phyloP scores from a whole-genome alignment of 2,797 vertebrate genomes.

The Eurystomus glaucurus region DNA sequence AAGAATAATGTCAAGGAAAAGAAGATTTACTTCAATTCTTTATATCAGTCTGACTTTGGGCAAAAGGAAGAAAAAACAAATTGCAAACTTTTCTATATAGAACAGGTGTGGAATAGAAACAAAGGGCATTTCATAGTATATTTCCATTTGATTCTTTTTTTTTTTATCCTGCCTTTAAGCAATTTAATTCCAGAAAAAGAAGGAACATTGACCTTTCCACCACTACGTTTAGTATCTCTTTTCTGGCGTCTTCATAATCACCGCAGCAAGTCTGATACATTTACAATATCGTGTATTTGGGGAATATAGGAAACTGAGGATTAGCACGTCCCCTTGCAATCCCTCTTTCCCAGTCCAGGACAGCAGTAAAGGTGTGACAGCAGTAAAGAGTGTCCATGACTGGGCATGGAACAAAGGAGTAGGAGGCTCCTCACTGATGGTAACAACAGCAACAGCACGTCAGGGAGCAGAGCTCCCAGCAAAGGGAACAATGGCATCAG shows the following conservation, averaged over 20 bases:
- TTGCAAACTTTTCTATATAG: background rate
- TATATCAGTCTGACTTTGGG: background rate
- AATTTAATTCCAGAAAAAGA: background rate
- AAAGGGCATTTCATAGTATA: background rate
- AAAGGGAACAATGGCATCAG: background rate
- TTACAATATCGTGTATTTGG: accelerated
- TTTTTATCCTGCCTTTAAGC: background rate
- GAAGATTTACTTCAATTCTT: slow-evolving; percentile 24
- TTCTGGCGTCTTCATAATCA: background rate
- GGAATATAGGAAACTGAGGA: background rate
- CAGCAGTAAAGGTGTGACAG: background rate
- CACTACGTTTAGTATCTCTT: background rate
- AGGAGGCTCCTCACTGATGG: background rate
- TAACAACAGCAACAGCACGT: background rate
- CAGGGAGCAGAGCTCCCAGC: background rate
- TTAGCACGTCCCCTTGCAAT: background rate
- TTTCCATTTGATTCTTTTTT: background rate
- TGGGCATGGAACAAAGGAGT: background rate
- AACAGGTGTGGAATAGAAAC: background rate
- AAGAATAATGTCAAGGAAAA: background rate
- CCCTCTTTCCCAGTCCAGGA: background rate
- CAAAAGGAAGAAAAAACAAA: background rate
- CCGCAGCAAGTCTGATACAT: background rate
- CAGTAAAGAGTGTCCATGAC: accelerated
- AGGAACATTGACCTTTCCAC: background rate